Base-by-base conservation (phyloP, 2,113 vertebrate genomes). In the Tetraodon nigroviridis region DNA sequence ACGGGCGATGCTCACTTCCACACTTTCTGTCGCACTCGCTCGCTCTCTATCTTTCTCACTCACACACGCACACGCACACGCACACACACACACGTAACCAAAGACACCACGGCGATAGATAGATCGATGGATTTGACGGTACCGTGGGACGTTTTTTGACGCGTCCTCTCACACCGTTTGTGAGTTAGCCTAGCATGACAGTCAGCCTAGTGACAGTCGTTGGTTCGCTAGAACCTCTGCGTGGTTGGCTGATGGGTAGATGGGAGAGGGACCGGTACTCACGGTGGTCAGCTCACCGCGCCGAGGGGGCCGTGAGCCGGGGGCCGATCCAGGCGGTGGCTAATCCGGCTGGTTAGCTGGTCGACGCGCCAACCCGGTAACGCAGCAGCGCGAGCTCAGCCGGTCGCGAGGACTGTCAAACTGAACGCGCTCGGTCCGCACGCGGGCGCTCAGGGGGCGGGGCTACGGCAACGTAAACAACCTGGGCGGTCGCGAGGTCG, bases 381-480 rank as follows among this genome's bases (percentile, higher is more conserved):
- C 49, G 0, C 51, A 20, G 48, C 0, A 10, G n/a, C 13, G 18
- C 10, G 21, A 7, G 15, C 42, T 45, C 56, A 49, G 51, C 6
- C 59, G 42, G 17, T 17, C 42, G 42, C 58, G 55, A 55, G 66
- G 63, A 47, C 0, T 17, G 54, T 15, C 8, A 17, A 15, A 11
- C 18, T 2, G 44, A 27, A 45, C 52, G 54, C 52, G 2, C 6
- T 51, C 24, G 20, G 32, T n/a, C 57, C 44, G 67, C 80, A 82
- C 76, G 76, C 70, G 73, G 76, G 68, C 54, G 0, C 45, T 7
- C 20, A 2, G 51, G 63, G 73, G 80, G 79, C 61, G 80, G 76
- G 27, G 80, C 61, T 63, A 69, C 70, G 73, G 66, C 64, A 57
- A 18, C 62, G 54, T 76, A 69, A 82, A 79, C 69, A 82, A 52